Evolutionary conservation across 2,888 invertebrate genomes (phyloP).

Genomic region (Folsomia manolachei): DNA sequence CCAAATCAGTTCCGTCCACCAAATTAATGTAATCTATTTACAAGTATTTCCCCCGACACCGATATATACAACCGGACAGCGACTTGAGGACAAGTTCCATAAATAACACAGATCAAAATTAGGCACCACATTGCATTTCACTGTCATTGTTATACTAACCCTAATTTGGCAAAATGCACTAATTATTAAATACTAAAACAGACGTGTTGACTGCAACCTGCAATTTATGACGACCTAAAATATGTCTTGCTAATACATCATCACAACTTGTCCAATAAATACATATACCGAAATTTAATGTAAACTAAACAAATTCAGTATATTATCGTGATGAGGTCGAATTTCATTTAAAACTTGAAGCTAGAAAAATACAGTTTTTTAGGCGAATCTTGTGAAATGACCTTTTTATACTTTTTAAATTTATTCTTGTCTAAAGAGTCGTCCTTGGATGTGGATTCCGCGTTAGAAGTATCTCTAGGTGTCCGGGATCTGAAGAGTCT

Average conservation of each 20-base stretch:
- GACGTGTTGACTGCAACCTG: background rate
- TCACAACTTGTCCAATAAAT: too few relatives aligned
- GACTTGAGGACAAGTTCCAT: background rate
- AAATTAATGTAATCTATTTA: too few relatives aligned
- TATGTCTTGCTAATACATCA: too few relatives aligned
- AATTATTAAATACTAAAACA: background rate
- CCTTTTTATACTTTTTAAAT: conserved; percentile 12
- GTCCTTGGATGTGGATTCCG: background rate
- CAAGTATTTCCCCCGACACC: background rate
- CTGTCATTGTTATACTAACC: background rate
- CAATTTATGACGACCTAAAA: too few relatives aligned
- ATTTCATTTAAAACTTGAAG: conserved; percentile 9
- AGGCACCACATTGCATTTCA: too few relatives aligned
- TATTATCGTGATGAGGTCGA: background rate
- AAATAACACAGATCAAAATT: too few relatives aligned
- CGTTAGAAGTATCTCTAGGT: background rate
- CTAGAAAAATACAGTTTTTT: conserved; percentile 2
- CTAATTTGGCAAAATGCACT: background rate
- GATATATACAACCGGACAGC: background rate
- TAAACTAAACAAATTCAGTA: too few relatives aligned
- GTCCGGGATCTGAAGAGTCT: background rate
- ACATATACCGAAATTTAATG: too few relatives aligned
- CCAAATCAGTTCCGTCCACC: too few relatives aligned
- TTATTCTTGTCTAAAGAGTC: conserved; percentile 1
- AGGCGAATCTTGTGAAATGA: background rate